phyloP scores from a whole-genome alignment of 2,797 vertebrate genomes.

The Glossophaga mutica region DNA sequence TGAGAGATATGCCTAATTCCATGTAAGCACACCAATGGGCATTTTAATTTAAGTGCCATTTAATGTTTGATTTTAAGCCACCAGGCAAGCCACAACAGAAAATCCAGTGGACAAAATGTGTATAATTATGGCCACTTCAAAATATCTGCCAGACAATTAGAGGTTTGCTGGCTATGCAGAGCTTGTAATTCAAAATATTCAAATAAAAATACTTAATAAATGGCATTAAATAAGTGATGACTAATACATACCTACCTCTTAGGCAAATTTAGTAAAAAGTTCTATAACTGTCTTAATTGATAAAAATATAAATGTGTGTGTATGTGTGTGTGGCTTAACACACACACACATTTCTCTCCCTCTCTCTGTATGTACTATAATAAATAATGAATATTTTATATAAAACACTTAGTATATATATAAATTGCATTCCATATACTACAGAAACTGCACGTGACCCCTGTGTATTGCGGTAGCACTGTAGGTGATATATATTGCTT shows the following conservation, averaged over 20 bases:
- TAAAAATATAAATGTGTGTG: background rate
- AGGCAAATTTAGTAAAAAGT: background rate
- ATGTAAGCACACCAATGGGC: background rate
- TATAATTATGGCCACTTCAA: background rate
- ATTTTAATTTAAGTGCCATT: slow-evolving; percentile 28
- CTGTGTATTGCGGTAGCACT: background rate
- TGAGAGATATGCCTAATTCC: background rate
- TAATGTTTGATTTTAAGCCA: background rate
- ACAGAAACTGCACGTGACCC: background rate
- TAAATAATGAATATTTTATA: background rate
- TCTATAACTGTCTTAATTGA: background rate
- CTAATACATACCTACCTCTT: background rate
- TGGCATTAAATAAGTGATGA: background rate
- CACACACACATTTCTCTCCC: background rate
- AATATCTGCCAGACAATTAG: background rate
- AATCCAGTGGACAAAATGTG: background rate
- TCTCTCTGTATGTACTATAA: background rate
- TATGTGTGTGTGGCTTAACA: background rate
- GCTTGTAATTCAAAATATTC: background rate
- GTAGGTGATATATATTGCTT: background rate
- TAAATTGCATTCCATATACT: background rate
- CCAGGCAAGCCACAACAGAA: background rate
- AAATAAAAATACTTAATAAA: slow-evolving; percentile 24
- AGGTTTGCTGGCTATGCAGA: background rate
- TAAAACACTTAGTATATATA: no score